phyloP scores from a whole-genome alignment of 2,888 invertebrate species.

The Oscheius onirici region DNA sequence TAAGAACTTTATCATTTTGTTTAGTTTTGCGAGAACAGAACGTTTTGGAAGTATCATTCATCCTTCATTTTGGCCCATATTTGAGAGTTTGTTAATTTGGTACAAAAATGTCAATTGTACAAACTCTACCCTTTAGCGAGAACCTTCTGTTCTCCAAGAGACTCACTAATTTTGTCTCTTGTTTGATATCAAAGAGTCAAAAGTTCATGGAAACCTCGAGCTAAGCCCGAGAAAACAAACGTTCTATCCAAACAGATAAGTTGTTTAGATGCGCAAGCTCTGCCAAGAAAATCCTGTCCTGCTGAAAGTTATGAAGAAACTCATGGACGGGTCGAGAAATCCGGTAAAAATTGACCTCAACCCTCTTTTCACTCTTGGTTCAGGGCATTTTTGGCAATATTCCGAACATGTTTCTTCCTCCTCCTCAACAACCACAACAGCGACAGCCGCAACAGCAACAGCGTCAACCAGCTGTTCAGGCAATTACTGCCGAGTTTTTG shows the following conservation, averaged over 20 bases:
- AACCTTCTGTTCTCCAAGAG: slow-evolving; percentile 4
- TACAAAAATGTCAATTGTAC: too few relatives aligned
- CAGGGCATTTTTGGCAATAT: too few relatives aligned
- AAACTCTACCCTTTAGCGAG: too few relatives aligned
- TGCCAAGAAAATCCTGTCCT: slow-evolving; percentile 9
- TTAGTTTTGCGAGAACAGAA: too few relatives aligned
- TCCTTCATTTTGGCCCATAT: too few relatives aligned
- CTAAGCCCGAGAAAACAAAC: too few relatives aligned
- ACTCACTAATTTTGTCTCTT: neutral
- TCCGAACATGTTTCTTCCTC: neutral
- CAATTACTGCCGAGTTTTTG: slow-evolving; percentile 19
- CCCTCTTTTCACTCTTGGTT: neutral
- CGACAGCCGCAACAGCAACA: neutral
- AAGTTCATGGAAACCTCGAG: too few relatives aligned
- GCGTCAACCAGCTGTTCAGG: neutral
- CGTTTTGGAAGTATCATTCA: too few relatives aligned
- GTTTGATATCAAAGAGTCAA: neutral
- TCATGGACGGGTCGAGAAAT: neutral
- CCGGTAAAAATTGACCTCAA: neutral
- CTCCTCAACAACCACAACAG: neutral
- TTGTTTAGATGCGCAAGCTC: neutral
- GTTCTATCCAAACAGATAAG: too few relatives aligned
- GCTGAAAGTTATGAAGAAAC: neutral
- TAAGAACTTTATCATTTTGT: too few relatives aligned
- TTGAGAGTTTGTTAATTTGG: too few relatives aligned